Conservation (phyloP, 2,797 vertebrate genomes). For the Decapterus maruadsi region DNA sequence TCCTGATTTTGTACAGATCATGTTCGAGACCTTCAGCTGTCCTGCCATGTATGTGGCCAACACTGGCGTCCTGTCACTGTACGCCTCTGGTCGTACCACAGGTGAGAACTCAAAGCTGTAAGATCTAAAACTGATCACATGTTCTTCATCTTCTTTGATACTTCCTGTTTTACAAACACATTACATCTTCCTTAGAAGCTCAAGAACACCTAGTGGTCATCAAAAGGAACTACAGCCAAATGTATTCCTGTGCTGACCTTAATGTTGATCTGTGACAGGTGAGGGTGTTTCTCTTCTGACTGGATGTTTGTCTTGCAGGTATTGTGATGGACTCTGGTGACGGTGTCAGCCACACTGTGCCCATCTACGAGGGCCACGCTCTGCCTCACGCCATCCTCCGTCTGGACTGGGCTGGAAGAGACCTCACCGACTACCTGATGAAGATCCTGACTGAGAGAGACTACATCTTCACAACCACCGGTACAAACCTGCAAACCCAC, state of each 20-base stretch:
- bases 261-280: too few relatives aligned
- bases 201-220: too few relatives aligned
- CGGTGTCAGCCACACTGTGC: constrained; percentile 97
- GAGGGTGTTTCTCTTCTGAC: too few relatives aligned
- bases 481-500: too few relatives aligned
- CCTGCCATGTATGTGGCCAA: constrained; percentile 89
- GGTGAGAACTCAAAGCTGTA: constrained; percentile 74
- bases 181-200: too few relatives aligned
- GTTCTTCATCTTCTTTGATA: too few relatives aligned
- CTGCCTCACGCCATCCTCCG: constrained; percentile 98
- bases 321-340: constrained; percentile 98
- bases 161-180: too few relatives aligned
- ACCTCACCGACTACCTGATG: constrained; percentile 99
- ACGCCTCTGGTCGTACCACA: constrained; percentile 90
- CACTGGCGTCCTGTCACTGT: constrained; percentile 90
- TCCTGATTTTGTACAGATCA: constrained; percentile 77
- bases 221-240: not conserved
- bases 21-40: constrained; percentile 91
- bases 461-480: constrained; percentile 73
- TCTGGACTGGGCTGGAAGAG: constrained; percentile 96
- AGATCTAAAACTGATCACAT: not conserved
- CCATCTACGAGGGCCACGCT: constrained; percentile 98
- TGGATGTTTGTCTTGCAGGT: constrained; percentile 78
- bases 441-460: constrained; percentile 99
- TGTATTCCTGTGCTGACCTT: constrained; percentile 26